Percentiles rank a stretch among this genome's conserved stretches.
These are phyloP conservation scores for Pangasius macronema DNA, from an alignment of 2,797 vertebrate genomes.

Conservation along the genomic window DNA sequence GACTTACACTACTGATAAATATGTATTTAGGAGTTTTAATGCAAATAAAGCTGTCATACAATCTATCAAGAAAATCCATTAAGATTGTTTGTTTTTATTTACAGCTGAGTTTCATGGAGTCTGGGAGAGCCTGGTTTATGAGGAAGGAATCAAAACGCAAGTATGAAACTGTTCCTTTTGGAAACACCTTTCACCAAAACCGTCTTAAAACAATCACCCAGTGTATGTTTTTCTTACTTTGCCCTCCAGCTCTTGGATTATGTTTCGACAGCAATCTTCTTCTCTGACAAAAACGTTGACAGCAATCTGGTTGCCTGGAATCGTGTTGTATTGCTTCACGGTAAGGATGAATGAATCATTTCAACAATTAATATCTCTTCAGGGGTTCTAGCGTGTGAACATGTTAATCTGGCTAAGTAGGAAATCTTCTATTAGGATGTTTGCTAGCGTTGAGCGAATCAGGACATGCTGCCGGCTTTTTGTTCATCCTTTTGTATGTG, in stretches of 20 bases:
- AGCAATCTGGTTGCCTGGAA: constrained; percentile 95
- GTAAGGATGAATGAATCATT: constrained; percentile 67
- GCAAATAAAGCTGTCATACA: background rate
- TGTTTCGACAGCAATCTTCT: constrained; percentile 89
- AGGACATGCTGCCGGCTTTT: background rate
- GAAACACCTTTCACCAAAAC: background rate
- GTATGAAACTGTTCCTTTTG: constrained; percentile 67
- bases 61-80: background rate
- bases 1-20: too few species aligned
- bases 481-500: background rate
- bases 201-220: background rate
- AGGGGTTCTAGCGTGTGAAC: background rate
- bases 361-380: background rate
- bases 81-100: constrained; percentile 32
- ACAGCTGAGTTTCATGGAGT: constrained; percentile 93
- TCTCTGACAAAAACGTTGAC: constrained; percentile 94
- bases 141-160: constrained; percentile 88
- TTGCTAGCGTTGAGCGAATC: background rate
- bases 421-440: background rate
- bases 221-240: constrained; percentile 16
- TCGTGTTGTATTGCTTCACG: constrained; percentile 93
- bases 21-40: too few species aligned
- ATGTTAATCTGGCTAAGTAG: background rate
- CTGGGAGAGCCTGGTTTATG: constrained; percentile 96
- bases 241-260: constrained; percentile 89